Evolutionary conservation across 2,113 vertebrate genomes (phyloP).

Genomic region (Actinemys pallida): DNA sequence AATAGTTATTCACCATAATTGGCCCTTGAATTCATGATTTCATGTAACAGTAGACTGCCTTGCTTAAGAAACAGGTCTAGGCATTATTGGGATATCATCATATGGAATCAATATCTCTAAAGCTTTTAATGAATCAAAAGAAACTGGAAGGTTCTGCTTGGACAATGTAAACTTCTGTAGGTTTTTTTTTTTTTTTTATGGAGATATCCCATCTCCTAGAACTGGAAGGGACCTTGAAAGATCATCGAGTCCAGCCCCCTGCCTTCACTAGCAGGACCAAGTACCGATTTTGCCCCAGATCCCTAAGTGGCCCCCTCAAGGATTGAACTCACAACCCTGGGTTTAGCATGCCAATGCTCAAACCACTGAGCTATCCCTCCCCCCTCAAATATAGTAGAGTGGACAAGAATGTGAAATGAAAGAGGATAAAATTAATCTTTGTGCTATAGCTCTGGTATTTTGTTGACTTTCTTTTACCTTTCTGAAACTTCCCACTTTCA

Average conservation of each 20-base stretch:
- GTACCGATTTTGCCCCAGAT: no score
- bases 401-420: fast-evolving
- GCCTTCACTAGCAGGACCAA: no score
- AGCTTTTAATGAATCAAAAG: neutral
- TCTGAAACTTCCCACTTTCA: neutral
- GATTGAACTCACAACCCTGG: no score
- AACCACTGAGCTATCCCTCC: no score
- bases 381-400: neutral
- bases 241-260: no score
- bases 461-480: neutral
- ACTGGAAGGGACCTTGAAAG: no score
- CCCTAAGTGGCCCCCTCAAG: no score
- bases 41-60: fast-evolving
- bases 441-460: neutral
- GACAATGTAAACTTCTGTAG: neutral
- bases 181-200: neutral
- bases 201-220: no score
- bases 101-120: neutral
- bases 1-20: neutral
- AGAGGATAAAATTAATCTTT: neutral
- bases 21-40: neutral
- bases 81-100: neutral
- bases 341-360: no score
- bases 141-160: neutral
- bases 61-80: neutral